Evolutionary conservation across 2,888 invertebrate species (phyloP).

Genomic region (Tineola bisselliella): DNA sequence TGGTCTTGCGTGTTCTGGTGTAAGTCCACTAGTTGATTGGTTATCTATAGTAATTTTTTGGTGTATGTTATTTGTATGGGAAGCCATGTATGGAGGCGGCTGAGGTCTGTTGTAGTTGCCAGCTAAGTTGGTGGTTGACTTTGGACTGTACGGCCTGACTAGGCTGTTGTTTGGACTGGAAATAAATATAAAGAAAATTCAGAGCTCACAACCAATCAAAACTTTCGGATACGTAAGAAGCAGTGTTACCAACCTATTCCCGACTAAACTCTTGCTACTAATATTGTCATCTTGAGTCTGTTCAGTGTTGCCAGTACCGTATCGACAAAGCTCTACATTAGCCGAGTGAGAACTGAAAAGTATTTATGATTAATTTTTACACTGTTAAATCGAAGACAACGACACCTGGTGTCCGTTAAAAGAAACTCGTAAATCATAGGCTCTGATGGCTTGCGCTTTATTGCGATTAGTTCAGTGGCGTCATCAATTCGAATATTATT

Average conservation of each 20-base stretch:
- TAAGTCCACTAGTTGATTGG: constrained; percentile 34
- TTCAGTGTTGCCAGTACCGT: constrained; percentile 51
- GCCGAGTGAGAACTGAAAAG: too few relatives aligned
- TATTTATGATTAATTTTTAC: too few relatives aligned
- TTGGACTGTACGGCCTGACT: constrained; percentile 60
- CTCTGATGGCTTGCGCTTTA: too few relatives aligned
- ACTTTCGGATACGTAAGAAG: constrained; percentile 22
- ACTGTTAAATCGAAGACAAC: not conserved
- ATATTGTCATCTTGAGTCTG: constrained; percentile 50
- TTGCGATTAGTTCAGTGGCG: too few relatives aligned
- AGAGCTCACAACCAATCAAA: not conserved
- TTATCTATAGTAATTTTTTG: constrained; percentile 42
- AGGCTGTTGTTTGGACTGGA: constrained; percentile 68
- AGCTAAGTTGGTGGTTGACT: constrained; percentile 47
- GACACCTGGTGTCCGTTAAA: too few relatives aligned
- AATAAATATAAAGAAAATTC: constrained; percentile 19
- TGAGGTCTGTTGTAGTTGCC: constrained; percentile 57
- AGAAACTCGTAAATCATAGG: too few relatives aligned
- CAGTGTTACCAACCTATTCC: constrained; percentile 32
- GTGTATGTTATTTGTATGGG: constrained; percentile 44
- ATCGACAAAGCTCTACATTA: constrained; percentile 43
- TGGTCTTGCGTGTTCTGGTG: constrained; percentile 35
- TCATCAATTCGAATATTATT: too few relatives aligned
- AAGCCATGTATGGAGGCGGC: constrained; percentile 54
- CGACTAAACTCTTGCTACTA: constrained; percentile 42